Evolutionary conservation across 2,113 vertebrate genomes (phyloP), one percentile per base, ranked within the genome.

Genomic region (Ceyx melanurus): DNA sequence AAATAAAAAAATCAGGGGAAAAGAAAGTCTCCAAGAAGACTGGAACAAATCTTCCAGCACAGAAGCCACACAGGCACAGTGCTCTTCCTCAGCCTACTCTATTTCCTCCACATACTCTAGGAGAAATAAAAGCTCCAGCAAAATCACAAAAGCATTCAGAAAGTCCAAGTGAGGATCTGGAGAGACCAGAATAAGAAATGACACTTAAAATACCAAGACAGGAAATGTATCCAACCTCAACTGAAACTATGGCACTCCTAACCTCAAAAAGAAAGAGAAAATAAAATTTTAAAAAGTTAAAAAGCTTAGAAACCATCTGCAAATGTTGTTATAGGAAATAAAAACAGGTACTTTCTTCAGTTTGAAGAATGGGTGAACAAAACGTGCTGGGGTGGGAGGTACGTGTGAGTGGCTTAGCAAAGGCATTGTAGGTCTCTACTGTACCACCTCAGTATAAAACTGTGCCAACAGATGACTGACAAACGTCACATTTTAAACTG

Each of bases 41-140:
- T 65, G 29, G 81, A 78, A 15, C 2, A 53, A 68, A 66, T 43
- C 53, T 48, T 66, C 33, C 11, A 13, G 81, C 31, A n/a, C 25
- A 6, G 43, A 28, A 65, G 22, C 8, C 0, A 0, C 79, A 33
- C 7, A 18, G 43, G 46, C 68, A 74, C 76, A 60, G 65, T 1
- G 35, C 15, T 86, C 35, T 67, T 37, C 22, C 48, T 72, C 0
- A 0, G 20, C 17, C 61, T 57, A n/a, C n/a, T 81, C 45, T 72
- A 11, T 42, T 71, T 74, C 53, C 48, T 71, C 21, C 37, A 23
- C 10, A 7, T 88, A 74, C 86, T 84, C 66, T 60, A 51, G 42
- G 45, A 89, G 58, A 82, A 90, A 76, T 15, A 58, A 78, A 93
- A 82, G 53, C 70, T 75, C n/a, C 73, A 70, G 35, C 33, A 40